phyloP scores from a whole-genome alignment of 2,888 invertebrate genomes.

The Andrena minutula region DNA sequence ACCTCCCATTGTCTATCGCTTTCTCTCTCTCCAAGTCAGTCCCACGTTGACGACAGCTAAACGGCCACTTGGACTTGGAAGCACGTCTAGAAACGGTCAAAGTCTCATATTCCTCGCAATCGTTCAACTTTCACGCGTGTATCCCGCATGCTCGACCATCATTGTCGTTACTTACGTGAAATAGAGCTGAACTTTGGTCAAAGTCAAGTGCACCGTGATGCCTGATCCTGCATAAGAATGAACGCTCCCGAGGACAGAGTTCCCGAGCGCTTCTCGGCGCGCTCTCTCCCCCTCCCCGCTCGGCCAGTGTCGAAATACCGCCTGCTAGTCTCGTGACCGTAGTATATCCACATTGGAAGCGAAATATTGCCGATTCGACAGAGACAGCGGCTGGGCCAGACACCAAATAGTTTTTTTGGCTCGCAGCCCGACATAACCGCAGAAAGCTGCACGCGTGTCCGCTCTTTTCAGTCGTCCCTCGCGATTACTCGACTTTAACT shows the following conservation, averaged over 20 bases:
- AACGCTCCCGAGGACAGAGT: neutral
- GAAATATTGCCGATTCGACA: conserved; percentile 33
- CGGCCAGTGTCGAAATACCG: conserved; percentile 38
- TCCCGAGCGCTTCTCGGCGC: no score
- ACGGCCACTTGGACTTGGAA: no score
- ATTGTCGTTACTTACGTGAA: neutral
- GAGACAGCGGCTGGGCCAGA: conserved; percentile 78
- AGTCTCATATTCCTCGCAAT: no score
- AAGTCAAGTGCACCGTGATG: neutral
- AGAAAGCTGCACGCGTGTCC: conserved; percentile 23
- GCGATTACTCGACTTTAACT: conserved; percentile 21
- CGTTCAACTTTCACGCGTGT: no score
- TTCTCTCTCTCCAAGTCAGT: no score
- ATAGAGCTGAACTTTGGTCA: neutral
- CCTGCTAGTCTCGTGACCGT: conserved; percentile 31
- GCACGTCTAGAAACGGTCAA: no score
- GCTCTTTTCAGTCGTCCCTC: conserved; percentile 41
- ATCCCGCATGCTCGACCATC: neutral
- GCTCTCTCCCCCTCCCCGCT: neutral
- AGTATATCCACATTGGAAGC: neutral
- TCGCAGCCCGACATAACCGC: conserved; percentile 63
- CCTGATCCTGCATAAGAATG: neutral
- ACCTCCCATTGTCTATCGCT: no score
- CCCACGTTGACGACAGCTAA: no score
- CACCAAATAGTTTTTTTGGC: conserved; percentile 73